A percentile compares a stretch with the other conserved stretches of the same genome.
Conservation (phyloP, 2,113 vertebrate genomes). For the Cochlearius cochlearius region DNA sequence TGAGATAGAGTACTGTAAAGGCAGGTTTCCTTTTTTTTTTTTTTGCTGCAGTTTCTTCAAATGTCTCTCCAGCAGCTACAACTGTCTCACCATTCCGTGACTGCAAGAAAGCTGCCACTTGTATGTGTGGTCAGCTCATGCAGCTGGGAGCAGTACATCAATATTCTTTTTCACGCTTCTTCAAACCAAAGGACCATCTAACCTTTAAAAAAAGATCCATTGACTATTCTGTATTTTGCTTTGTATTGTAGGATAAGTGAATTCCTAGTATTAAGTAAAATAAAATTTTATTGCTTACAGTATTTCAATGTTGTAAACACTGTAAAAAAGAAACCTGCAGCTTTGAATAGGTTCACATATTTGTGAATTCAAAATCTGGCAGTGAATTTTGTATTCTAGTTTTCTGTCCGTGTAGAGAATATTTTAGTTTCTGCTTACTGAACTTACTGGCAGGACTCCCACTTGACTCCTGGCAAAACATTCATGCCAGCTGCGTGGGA, state of each 20-base stretch:
- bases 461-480: background rate
- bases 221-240: background rate
- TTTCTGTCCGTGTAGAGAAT: background rate
- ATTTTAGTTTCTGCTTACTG: background rate
- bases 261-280: background rate
- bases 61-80: background rate
- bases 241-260: background rate
- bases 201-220: background rate
- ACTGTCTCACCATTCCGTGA: background rate
- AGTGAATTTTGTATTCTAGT: background rate
- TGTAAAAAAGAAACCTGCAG: background rate
- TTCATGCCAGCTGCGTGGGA: background rate
- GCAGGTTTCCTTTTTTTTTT: background rate
- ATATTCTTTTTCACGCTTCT: background rate
- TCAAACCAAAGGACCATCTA: background rate
- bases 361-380: background rate
- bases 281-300: background rate
- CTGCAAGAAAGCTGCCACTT: background rate
- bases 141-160: background rate
- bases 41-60: background rate
- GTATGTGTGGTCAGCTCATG: background rate
- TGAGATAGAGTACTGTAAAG: background rate
- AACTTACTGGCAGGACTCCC: background rate
- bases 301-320: background rate
- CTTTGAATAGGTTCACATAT: background rate